These are phyloP conservation scores for Callospermophilus lateralis DNA, from an alignment of 2,113 vertebrate species.

Conservation along the genomic window DNA sequence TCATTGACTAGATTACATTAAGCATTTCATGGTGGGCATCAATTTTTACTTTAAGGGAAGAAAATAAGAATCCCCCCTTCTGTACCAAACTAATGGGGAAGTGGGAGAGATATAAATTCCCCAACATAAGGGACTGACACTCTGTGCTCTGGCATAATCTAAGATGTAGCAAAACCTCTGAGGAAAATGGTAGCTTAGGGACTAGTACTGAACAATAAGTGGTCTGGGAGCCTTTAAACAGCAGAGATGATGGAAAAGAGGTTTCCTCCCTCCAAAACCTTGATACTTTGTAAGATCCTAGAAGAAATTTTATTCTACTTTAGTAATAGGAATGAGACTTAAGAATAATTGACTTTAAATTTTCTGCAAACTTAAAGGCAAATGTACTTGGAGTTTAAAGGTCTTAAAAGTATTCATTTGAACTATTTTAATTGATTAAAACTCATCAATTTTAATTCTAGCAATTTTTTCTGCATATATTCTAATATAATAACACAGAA, in stretches of 20 bases:
- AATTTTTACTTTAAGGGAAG: background rate
- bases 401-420: background rate
- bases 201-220: background rate
- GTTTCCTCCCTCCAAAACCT: background rate
- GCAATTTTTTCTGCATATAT: background rate
- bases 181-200: background rate
- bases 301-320: background rate
- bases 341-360: background rate
- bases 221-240: background rate
- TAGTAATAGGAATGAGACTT: background rate
- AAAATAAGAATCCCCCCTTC: background rate
- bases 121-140: background rate
- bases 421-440: background rate
- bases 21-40: background rate
- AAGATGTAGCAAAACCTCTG: background rate
- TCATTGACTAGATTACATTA: background rate
- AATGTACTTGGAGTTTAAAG: background rate
- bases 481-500: background rate
- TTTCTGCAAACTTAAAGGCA: background rate
- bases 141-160: background rate
- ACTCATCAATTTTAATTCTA: background rate
- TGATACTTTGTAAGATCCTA: background rate
- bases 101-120: background rate
- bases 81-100: background rate
- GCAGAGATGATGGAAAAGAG: background rate